These are phyloP conservation scores for Pleuronectes platessa DNA, from an alignment of 2,113 vertebrate genomes.

Conservation along the genomic window DNA sequence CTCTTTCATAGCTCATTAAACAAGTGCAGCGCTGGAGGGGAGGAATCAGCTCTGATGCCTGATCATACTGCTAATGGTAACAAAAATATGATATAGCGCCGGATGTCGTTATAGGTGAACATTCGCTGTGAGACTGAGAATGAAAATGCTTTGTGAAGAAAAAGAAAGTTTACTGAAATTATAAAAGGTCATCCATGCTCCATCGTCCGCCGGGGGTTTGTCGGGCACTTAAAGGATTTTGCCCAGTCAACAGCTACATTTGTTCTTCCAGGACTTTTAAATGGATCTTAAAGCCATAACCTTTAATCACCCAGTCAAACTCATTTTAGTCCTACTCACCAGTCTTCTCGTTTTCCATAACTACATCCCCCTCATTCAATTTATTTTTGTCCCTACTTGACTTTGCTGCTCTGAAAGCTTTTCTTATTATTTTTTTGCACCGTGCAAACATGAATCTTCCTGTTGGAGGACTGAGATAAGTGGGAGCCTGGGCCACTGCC, in stretches of 20 bases:
- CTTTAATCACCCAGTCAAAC: not conserved
- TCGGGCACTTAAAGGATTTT: conserved; percentile 8
- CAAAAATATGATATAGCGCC: conserved; percentile 25
- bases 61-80: conserved; percentile 65
- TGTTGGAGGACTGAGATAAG: not conserved
- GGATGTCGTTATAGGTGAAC: conserved; percentile 14
- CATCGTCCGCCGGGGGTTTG: not conserved
- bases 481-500: not conserved
- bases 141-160: not conserved
- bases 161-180: not conserved
- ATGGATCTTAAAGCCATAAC: not conserved
- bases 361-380: not conserved
- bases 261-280: not conserved
- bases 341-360: not conserved
- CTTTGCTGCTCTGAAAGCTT: not conserved
- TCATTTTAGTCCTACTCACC: not conserved
- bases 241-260: not conserved
- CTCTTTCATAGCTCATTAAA: conserved; percentile 74
- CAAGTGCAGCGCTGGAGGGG: conserved; percentile 45
- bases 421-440: not conserved
- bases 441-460: not conserved
- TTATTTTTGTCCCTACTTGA: conserved; percentile 1
- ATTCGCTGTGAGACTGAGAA: not conserved
- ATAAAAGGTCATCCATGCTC: conserved; percentile 23
- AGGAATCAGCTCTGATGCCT: conserved; percentile 54